Evolutionary conservation across 2,888 invertebrate genomes (phyloP), one percentile per base, ranked within the genome.

Genomic region (Lasius fuliginosus): DNA sequence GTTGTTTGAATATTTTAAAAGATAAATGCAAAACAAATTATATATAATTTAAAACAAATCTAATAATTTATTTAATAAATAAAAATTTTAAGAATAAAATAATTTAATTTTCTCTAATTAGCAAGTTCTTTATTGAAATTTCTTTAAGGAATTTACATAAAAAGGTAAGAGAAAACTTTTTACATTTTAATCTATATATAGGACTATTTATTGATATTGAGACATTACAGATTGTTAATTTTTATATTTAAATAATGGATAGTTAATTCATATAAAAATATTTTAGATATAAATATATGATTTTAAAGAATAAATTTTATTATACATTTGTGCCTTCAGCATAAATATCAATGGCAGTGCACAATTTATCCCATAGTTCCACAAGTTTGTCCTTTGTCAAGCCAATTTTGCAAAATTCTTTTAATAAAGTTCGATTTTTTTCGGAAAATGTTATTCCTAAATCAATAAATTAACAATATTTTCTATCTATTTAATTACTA

Each of bases 341-440:
- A 56, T 89, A 86, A 27, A 15, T 5, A 27, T 89, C 85, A 62
- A 92, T 69, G 53, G 87, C 88, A 27, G 11, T 40, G 33, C 88
- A 91, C 12, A 93, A 53, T 18, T 83, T 40, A 5, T 58, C 6
- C 92, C 92, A 93, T 0, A 92, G 58, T 33, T 86, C 73, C 18
- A 86, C 40, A 23, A 93, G 79, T 4, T 88, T 81, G 0, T 64
- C 27, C n/a, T 86, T 86, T 23, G 65, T 86, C 1, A 91, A 75
- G 8, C 56, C 82, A n/a, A 60, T 27, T n/a, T 87, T 46, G 12
- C 92, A 90, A 53, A 93, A 92, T 1, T 85, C 84, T 49, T 85
- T 46, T 4, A 93, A 56, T 42, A 92, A 65, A 5, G 86, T n/a
- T 1, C 69, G 12, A 79, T 92, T 88, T 18, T 83, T 56, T 30